These are phyloP conservation scores for Galbula dea DNA, from an alignment of 2,113 vertebrate species.

Conservation along the genomic window DNA sequence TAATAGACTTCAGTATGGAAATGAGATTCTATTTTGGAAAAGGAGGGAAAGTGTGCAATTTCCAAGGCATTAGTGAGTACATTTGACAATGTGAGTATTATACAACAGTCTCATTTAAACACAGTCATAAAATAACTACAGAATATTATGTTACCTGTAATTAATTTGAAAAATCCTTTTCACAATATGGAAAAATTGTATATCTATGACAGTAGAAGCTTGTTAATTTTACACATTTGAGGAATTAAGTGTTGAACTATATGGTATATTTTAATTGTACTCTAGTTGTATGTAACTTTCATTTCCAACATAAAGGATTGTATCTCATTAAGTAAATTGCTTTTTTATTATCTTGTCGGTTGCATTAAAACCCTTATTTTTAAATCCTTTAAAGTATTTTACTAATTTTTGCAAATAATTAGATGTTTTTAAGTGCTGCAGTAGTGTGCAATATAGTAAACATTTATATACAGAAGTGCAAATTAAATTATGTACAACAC, in stretches of 20 bases:
- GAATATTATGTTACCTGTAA: slow-evolving; percentile 68
- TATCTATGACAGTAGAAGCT: slow-evolving; percentile 74
- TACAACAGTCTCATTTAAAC: slow-evolving; percentile 69
- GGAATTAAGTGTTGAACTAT: slow-evolving; percentile 73
- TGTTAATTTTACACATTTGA: slow-evolving; percentile 75
- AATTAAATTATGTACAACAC: slow-evolving; percentile 74
- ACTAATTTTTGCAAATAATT: slow-evolving; percentile 72
- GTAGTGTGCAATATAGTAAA: slow-evolving; percentile 72
- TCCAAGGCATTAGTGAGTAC: slow-evolving; percentile 63
- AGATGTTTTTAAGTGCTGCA: slow-evolving; percentile 71
- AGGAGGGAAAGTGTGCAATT: slow-evolving; percentile 60
- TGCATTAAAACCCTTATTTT: slow-evolving; percentile 76
- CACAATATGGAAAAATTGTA: slow-evolving; percentile 69
- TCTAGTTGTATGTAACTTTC: slow-evolving; percentile 73
- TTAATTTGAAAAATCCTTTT: slow-evolving; percentile 70
- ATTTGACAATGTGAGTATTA: slow-evolving; percentile 68
- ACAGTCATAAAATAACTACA: slow-evolving; percentile 59
- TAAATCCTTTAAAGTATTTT: slow-evolving; percentile 73
- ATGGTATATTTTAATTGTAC: slow-evolving; percentile 75
- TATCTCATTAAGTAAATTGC: slow-evolving; percentile 74
- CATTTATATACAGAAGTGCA: slow-evolving; percentile 71
- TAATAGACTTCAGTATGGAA: slow-evolving; percentile 69
- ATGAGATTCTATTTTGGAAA: slow-evolving; percentile 59
- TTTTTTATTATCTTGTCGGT: slow-evolving; percentile 74
- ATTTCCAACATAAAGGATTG: slow-evolving; percentile 71